Conservation (phyloP, 92 coral and sea anemone genomes). For the Blastomussa wellsi region DNA sequence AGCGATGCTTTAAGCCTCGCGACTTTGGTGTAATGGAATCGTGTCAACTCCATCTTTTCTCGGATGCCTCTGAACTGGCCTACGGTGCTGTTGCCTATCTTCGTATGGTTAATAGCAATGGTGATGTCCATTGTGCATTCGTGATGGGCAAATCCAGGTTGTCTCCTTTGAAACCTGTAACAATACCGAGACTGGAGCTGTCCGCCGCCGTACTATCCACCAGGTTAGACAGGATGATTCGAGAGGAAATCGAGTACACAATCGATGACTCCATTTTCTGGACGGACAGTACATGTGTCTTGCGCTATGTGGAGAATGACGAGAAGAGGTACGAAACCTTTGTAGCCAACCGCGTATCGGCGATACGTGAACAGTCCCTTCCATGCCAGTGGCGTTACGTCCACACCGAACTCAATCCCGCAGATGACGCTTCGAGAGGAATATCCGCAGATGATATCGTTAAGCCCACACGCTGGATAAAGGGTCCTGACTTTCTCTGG, state of each 20-base stretch:
- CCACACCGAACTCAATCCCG: slow-evolving; percentile 33
- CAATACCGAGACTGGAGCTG: slow-evolving; percentile 45
- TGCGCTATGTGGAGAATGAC: slow-evolving; percentile 47
- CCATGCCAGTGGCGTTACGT: slow-evolving; percentile 22
- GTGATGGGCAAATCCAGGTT: slow-evolving; percentile 38
- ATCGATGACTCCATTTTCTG: slow-evolving; percentile 27
- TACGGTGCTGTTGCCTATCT: slow-evolving; percentile 48
- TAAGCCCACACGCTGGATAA: slow-evolving; percentile 28
- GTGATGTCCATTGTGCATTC: slow-evolving; percentile 36
- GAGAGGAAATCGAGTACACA: slow-evolving; percentile 12
- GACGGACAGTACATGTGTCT: slow-evolving; percentile 56
- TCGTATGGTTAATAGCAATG: neutral
- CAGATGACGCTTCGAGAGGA: slow-evolving; percentile 57
- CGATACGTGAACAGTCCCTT: slow-evolving; percentile 22
- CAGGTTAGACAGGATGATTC: slow-evolving; percentile 30
- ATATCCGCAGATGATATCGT: slow-evolving; percentile 40
- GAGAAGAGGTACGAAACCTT: slow-evolving; percentile 40
- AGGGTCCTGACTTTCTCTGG: slow-evolving; percentile 48
- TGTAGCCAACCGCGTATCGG: slow-evolving; percentile 20
- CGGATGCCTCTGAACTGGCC: slow-evolving; percentile 38
- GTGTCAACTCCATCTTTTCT: slow-evolving; percentile 33
- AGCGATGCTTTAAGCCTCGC: slow-evolving; percentile 33
- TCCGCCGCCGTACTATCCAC: slow-evolving; percentile 26
- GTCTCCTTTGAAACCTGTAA: slow-evolving; percentile 12
- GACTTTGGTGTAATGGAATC: slow-evolving; percentile 11